A percentile compares a stretch with the other conserved stretches of the same genome.
Conservation (phyloP, 1,140 invertebrate species). For the Helicoverpa armigera region DNA sequence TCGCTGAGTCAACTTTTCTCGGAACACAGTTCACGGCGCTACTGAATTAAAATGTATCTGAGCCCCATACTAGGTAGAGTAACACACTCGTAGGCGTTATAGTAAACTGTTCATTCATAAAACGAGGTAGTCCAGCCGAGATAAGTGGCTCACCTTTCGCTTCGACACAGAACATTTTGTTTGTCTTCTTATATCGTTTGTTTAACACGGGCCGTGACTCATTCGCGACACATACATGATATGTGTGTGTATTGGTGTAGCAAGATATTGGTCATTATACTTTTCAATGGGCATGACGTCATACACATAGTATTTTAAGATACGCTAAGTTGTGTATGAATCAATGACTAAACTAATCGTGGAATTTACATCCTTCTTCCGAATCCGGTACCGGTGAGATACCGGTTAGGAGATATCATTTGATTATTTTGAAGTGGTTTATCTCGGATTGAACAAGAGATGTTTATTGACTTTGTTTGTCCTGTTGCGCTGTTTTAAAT, state of each 20-base stretch:
- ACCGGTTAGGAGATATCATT: neutral
- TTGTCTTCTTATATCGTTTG: slow-evolving; percentile 63
- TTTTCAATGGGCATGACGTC: slow-evolving; percentile 66
- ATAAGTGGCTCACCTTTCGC: slow-evolving; percentile 60
- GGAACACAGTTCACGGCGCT: slow-evolving; percentile 65
- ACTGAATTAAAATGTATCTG: slow-evolving; percentile 59
- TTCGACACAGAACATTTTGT: slow-evolving; percentile 53
- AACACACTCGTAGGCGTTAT: slow-evolving; percentile 60
- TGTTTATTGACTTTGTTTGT: slow-evolving; percentile 6
- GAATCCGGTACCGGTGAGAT: slow-evolving; percentile 1
- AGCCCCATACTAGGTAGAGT: slow-evolving; percentile 60
- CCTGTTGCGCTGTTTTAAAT: neutral
- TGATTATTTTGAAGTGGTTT: neutral
- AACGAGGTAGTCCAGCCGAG: slow-evolving; percentile 61
- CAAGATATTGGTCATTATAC: slow-evolving; percentile 66
- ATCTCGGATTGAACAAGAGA: neutral
- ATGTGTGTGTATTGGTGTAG: slow-evolving; percentile 47
- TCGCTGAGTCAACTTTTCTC: slow-evolving; percentile 73
- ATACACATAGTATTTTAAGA: slow-evolving; percentile 65
- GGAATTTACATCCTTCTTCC: slow-evolving; percentile 23
- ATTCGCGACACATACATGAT: slow-evolving; percentile 53
- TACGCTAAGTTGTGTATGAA: slow-evolving; percentile 60
- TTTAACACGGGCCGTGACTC: slow-evolving; percentile 63
- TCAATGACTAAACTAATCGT: slow-evolving; percentile 55
- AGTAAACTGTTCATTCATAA: slow-evolving; percentile 78